Percentiles rank a stretch among this genome's conserved stretches.
Evolutionary conservation across 2,888 invertebrate species (phyloP).

Genomic region (Diadegma fenestrale): DNA sequence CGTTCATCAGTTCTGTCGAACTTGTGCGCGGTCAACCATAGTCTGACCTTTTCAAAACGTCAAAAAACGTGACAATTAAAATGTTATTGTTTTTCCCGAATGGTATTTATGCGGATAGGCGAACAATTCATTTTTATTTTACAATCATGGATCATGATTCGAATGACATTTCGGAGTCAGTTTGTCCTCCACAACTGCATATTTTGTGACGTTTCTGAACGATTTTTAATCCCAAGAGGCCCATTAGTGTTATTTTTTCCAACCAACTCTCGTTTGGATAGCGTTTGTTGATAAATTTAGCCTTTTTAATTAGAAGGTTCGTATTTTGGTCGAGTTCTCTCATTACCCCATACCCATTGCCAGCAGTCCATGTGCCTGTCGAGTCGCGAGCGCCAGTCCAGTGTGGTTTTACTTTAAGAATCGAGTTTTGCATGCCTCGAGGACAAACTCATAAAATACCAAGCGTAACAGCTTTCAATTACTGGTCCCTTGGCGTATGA

Average conservation of each 20-base stretch:
- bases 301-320: conserved; percentile 80
- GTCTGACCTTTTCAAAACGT: neutral
- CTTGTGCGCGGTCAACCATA: conserved; percentile 2
- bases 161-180: no score
- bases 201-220: neutral
- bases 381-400: conserved; percentile 50
- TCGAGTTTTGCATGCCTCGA: conserved; percentile 81
- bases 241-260: conserved; percentile 42
- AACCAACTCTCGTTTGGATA: conserved; percentile 5
- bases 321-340: conserved; percentile 74
- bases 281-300: conserved; percentile 75
- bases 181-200: conserved; percentile 16
- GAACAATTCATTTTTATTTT: no score
- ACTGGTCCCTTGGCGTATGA: conserved; percentile 77
- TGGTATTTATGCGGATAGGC: neutral
- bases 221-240: conserved; percentile 21
- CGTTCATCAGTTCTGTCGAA: neutral
- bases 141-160: no score
- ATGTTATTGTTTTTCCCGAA: neutral
- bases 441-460: conserved; percentile 83
- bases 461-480: conserved; percentile 84
- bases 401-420: conserved; percentile 74
- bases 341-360: conserved; percentile 69
- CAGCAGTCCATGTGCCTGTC: neutral
- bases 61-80: no score